A percentile compares a stretch with the other conserved stretches of the same genome.
These are phyloP conservation scores for Papilio elwesi DNA, from an alignment of 2,888 invertebrate species.

Conservation along the genomic window DNA sequence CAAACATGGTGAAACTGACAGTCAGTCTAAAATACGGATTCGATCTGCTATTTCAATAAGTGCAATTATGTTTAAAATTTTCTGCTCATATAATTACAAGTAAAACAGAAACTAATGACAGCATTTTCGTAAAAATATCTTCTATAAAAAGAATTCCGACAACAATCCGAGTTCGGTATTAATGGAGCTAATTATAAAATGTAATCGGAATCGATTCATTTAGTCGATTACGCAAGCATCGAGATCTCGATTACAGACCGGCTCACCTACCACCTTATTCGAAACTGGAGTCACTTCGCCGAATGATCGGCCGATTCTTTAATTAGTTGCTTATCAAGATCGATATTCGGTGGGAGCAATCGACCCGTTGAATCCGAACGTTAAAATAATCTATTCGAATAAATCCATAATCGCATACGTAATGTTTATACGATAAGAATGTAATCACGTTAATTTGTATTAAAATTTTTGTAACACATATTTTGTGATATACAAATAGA, in stretches of 20 bases:
- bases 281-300: conserved; percentile 43
- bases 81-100: background rate
- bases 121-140: background rate
- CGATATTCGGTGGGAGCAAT: conserved; percentile 55
- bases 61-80: background rate
- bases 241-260: conserved; percentile 71
- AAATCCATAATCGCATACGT: conserved; percentile 52
- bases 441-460: conserved; percentile 22
- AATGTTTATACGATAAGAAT: conserved; percentile 45
- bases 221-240: conserved; percentile 73
- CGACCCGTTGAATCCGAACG: conserved; percentile 65
- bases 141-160: conserved; percentile 34
- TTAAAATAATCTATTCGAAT: conserved; percentile 59
- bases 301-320: conserved; percentile 52
- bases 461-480: conserved; percentile 12
- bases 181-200: conserved; percentile 73
- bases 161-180: conserved; percentile 49
- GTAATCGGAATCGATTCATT: conserved; percentile 76
- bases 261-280: conserved; percentile 67
- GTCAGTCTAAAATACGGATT: no score
- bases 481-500: background rate
- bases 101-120: conserved; percentile 24
- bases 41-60: no score
- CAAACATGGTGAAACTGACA: no score
- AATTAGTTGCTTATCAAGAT: conserved; percentile 55